A percentile compares a stretch with the other conserved stretches of the same genome.
These are phyloP conservation scores for Neuroterus valhalla DNA, from an alignment of 1,140 invertebrate genomes.

Conservation along the genomic window DNA sequence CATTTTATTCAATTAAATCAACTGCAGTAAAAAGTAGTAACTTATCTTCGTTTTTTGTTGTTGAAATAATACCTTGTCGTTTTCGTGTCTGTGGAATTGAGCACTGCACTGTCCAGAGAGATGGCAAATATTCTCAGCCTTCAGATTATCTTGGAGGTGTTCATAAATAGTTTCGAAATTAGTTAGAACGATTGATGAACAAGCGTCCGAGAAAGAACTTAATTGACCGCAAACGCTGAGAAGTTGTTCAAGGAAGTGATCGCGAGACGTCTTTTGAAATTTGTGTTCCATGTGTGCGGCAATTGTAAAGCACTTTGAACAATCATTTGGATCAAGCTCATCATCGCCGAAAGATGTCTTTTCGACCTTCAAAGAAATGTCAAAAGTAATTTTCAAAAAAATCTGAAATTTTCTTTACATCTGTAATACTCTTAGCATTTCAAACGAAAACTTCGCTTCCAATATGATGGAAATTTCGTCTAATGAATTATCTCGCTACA, in stretches of 20 bases:
- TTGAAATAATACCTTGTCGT: conserved; percentile 65
- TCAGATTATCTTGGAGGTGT: conserved; percentile 79
- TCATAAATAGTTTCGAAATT: conserved; percentile 83
- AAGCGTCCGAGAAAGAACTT: conserved; percentile 85
- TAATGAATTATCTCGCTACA: too few relatives aligned
- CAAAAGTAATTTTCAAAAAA: too few relatives aligned
- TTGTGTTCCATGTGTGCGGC: conserved; percentile 69
- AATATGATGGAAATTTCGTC: too few relatives aligned
- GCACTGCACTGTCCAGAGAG: conserved; percentile 82
- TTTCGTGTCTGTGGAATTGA: conserved; percentile 80
- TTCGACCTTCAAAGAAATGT: background rate
- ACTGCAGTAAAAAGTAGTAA: conserved; percentile 16
- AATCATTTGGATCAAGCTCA: conserved; percentile 67
- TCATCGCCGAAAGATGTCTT: conserved; percentile 56
- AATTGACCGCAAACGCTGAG: conserved; percentile 78
- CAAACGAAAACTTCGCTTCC: too few relatives aligned
- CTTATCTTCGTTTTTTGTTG: background rate
- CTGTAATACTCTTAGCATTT: too few relatives aligned
- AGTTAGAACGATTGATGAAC: conserved; percentile 81
- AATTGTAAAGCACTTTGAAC: conserved; percentile 69
- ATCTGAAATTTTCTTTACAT: background rate
- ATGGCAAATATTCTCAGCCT: conserved; percentile 81
- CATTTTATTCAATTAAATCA: conserved; percentile 10
- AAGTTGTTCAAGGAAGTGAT: conserved; percentile 59
- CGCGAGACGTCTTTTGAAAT: conserved; percentile 55